Percentiles rank a stretch among this genome's conserved stretches.
phyloP scores from a whole-genome alignment of 2,888 invertebrate species.

The Drosophila algonquin region DNA sequence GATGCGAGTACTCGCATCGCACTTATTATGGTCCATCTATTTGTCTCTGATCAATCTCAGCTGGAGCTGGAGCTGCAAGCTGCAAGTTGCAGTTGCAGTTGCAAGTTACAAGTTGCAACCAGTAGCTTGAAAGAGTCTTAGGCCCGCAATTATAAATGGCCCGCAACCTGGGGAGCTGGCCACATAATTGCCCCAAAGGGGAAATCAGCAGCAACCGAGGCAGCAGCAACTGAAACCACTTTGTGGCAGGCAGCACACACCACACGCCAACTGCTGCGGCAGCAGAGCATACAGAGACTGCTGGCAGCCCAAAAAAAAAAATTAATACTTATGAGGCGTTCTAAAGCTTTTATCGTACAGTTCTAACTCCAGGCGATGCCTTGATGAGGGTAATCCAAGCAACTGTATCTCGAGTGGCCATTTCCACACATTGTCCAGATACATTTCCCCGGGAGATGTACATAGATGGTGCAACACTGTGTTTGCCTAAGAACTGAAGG shows the following conservation, averaged over 20 bases:
- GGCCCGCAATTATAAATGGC: slow-evolving; percentile 43
- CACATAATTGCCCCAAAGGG: slow-evolving; percentile 53
- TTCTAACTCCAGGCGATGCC: slow-evolving; percentile 64
- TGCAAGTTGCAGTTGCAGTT: slow-evolving; percentile 40
- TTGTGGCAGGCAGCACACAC: slow-evolving; percentile 18
- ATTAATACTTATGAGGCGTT: slow-evolving; percentile 43
- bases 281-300: neutral
- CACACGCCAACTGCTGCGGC: slow-evolving; percentile 45
- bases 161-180: slow-evolving; percentile 40
- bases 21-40: slow-evolving; percentile 44
- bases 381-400: slow-evolving; percentile 35
- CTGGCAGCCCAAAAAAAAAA: slow-evolving; percentile 26
- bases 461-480: too few relatives aligned
- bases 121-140: slow-evolving; percentile 41
- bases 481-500: neutral
- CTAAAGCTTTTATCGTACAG: slow-evolving; percentile 61
- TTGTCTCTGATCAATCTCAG: slow-evolving; percentile 45
- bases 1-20: slow-evolving; percentile 18
- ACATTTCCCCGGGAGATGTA: neutral
- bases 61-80: slow-evolving; percentile 31
- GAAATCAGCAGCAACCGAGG: slow-evolving; percentile 43
- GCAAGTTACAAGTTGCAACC: slow-evolving; percentile 61
- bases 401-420: slow-evolving; percentile 5
- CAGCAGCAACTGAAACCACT: slow-evolving; percentile 28
- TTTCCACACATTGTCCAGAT: neutral